Evolutionary conservation across 2,888 invertebrate genomes (phyloP).

Genomic region (Hirtodrosophila cameraria): DNA sequence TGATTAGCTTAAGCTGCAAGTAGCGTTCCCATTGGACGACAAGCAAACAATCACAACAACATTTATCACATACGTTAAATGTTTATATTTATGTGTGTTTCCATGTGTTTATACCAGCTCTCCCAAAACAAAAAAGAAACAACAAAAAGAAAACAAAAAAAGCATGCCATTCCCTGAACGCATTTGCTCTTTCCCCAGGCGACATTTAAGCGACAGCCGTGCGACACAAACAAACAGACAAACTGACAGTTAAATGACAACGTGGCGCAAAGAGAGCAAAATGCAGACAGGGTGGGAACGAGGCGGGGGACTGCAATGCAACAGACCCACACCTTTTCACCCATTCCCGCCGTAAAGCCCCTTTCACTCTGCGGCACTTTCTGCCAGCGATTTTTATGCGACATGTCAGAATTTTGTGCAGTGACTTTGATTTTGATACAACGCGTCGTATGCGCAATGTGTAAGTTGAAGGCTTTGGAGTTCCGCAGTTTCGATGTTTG

Average conservation of each 20-base stretch:
- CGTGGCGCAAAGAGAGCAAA: conserved; percentile 20
- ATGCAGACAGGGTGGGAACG: conserved; percentile 28
- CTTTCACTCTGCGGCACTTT: not conserved
- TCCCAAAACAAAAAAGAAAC: too few relatives aligned
- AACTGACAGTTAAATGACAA: conserved; percentile 74
- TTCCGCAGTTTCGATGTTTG: conserved; percentile 23
- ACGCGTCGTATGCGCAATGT: conserved; percentile 36
- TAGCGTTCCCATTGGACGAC: not conserved
- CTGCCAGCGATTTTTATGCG: conserved; percentile 20
- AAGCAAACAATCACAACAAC: not conserved
- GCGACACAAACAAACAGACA: conserved; percentile 53
- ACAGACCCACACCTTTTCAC: conserved; percentile 5
- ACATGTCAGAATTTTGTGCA: conserved; percentile 45
- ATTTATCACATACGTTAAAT: conserved; percentile 28
- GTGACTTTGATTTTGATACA: conserved; percentile 42
- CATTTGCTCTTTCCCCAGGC: conserved; percentile 33
- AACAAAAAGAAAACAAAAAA: too few relatives aligned
- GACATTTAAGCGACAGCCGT: conserved; percentile 69
- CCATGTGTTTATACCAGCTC: not conserved
- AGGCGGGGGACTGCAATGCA: conserved; percentile 34
- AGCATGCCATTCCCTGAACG: conserved; percentile 3
- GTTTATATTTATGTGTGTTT: conserved; percentile 17
- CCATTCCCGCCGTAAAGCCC: not conserved
- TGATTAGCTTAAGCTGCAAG: not conserved
- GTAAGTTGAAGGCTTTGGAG: conserved; percentile 5